Evolutionary conservation across 2,797 vertebrate species (phyloP).

Genomic region (Megaceryle alcyon): DNA sequence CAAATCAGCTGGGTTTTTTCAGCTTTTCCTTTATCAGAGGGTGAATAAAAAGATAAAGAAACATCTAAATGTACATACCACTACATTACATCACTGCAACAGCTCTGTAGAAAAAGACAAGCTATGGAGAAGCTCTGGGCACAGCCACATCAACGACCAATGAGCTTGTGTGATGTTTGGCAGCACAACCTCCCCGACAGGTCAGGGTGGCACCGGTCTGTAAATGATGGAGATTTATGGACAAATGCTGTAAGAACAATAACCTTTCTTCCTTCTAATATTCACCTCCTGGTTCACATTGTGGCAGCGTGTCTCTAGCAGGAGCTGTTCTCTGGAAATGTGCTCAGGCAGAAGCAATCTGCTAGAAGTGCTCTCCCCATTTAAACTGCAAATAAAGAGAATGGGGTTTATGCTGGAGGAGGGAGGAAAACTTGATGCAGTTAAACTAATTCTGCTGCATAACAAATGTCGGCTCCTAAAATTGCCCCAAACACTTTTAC

Average conservation of each 20-base stretch:
- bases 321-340: conserved; percentile 43
- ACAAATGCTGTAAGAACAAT: conserved; percentile 30
- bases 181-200: conserved; percentile 45
- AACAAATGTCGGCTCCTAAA: neutral
- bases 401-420: neutral
- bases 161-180: neutral
- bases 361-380: neutral
- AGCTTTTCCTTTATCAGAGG: conserved; percentile 14
- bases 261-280: conserved; percentile 52
- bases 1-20: neutral
- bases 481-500: neutral
- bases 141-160: neutral
- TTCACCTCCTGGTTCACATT: conserved; percentile 47
- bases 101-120: conserved; percentile 29
- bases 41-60: conserved; percentile 46
- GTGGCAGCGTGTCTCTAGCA: conserved; percentile 4
- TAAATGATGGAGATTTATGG: conserved; percentile 38
- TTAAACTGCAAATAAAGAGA: neutral
- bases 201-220: conserved; percentile 29
- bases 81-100: conserved; percentile 31
- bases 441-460: neutral
- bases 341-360: neutral
- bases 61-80: conserved; percentile 29
- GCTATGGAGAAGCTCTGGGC: conserved; percentile 55
- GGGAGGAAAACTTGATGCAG: too few species aligned